Evolutionary conservation across 2,888 invertebrate genomes (phyloP), one percentile per base, ranked within the genome.

Genomic region (Galeopsomyia nigrocyanea): DNA sequence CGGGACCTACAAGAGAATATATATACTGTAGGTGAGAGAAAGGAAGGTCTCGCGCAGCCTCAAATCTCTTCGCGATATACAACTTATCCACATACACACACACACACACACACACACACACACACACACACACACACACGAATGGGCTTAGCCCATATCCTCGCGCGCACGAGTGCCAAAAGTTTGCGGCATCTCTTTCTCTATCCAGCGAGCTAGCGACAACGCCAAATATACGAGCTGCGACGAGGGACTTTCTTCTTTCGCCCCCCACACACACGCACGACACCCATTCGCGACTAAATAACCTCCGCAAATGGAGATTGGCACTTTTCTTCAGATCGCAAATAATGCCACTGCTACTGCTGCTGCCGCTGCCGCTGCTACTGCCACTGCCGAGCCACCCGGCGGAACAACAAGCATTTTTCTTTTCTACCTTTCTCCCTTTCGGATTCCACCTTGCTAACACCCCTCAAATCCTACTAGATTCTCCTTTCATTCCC

Each of bases 1-100:
- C 58, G 62, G 22, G 80, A 83, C 82, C 80, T 84, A 81, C 80
- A 82, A 79, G 80, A 83, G 82, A 83, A 84, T 82, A 83, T 84
- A 84, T 82, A n/a, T n/a, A 31, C 31, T 31, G 7, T 82, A 79
- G 80, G 76, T 71, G 9, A 17, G 22, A 57, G 56, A 57, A 61
- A 49, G 39, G 60, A 47, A 60, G 68, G 39, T 73, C 77, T 75
- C 56, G 63, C 63, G 71, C 61, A 69, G 75, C 73, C 76, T 67
- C 77, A 77, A 78, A 78, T 77, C 79, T 75, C 77, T 47, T 56
- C 26, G 61, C 73, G 68, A 77, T 75, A 61, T 74, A 74, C n/a
- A n/a, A n/a, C n/a, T n/a, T n/a, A n/a, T n/a, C n/a, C n/a, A n/a
- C n/a, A n/a, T n/a, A n/a, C n/a, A n/a, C n/a, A n/a, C n/a, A n/a